Evolutionary conservation across 2,113 vertebrate species (phyloP), one percentile per base, ranked within the genome.

Genomic region (Bubalus kerabau): DNA sequence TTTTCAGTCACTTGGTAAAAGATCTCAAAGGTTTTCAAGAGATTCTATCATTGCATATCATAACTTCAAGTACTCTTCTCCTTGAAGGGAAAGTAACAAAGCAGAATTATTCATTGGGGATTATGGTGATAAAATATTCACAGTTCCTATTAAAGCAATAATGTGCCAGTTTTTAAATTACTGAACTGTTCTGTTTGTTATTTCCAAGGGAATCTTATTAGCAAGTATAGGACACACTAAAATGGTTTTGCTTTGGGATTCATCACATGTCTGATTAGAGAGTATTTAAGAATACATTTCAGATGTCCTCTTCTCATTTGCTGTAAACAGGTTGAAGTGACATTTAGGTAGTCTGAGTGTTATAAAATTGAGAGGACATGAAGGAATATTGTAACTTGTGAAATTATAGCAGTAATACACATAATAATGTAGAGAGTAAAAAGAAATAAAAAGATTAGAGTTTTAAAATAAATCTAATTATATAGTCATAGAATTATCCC

Each of bases 171-270:
- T 52, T 97, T 94, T 95, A 96, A 97, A 76, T 94, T 97, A 50
- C 88, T 96, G 91, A 96, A 85, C 71, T 97, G 90, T 97, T 97
- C 96, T 95, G 48, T 97, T 97, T 97, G 94, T 97, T 97, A 97
- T 95, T 96, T 97, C 59, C 3, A 87, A 88, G 67, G 15, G 84
- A 91, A 94, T 56, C 86, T 97, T 97, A 98, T 97, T 98, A 97
- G 87, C 95, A 97, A 81, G 94, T 90, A 88, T 78, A 93, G 93
- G 91, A 93, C 50, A 96, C 48, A 86, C 81, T 92, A 84, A 76
- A 74, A 93, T 91, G 57, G 15, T 93, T 95, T 96, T 96, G 24
- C 97, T 74, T 91, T 95, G 95, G 97, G 95, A 97, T 97, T 95
- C 95, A 95, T 86, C 84, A 84, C 81, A 91, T 96, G 32, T 97